Conservation (phyloP, 2,888 invertebrate species). For the Thysanoteuthis rhombus region DNA sequence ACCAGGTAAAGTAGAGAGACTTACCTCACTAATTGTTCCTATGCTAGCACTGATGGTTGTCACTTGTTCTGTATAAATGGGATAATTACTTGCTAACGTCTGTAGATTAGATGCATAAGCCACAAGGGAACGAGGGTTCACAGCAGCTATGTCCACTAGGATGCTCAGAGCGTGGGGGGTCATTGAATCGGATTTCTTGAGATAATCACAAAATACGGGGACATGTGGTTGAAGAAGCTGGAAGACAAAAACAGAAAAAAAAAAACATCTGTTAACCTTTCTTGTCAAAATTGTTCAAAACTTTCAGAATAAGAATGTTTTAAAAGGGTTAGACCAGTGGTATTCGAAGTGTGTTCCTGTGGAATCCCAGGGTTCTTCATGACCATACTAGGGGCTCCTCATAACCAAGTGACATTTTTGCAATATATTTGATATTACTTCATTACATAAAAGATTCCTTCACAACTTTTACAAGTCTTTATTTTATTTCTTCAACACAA, state of each 20-base stretch:
- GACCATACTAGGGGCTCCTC: no score
- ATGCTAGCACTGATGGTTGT: constrained; percentile 67
- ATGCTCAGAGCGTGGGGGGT: constrained; percentile 78
- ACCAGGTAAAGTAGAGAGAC: constrained; percentile 33
- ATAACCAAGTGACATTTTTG: no score
- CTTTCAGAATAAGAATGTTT: no score
- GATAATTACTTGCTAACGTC: constrained; percentile 67
- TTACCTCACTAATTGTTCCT: constrained; percentile 66
- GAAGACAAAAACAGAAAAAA: constrained; percentile 40
- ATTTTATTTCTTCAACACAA: no score
- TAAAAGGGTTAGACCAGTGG: no score
- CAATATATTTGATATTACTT: no score
- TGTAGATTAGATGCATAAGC: constrained; percentile 79
- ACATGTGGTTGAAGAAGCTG: constrained; percentile 83
- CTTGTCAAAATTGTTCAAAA: no score
- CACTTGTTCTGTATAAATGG: constrained; percentile 58
- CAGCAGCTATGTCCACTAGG: constrained; percentile 79
- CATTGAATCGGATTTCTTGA: constrained; percentile 72
- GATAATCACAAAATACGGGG: constrained; percentile 82
- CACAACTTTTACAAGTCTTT: no score
- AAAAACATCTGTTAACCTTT: not conserved
- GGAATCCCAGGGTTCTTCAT: no score
- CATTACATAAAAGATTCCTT: no score
- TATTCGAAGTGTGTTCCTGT: no score
- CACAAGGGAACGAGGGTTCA: constrained; percentile 77